These are phyloP conservation scores for Mimumesa dahlbomi DNA, from an alignment of 2,888 invertebrate genomes.

Conservation along the genomic window DNA sequence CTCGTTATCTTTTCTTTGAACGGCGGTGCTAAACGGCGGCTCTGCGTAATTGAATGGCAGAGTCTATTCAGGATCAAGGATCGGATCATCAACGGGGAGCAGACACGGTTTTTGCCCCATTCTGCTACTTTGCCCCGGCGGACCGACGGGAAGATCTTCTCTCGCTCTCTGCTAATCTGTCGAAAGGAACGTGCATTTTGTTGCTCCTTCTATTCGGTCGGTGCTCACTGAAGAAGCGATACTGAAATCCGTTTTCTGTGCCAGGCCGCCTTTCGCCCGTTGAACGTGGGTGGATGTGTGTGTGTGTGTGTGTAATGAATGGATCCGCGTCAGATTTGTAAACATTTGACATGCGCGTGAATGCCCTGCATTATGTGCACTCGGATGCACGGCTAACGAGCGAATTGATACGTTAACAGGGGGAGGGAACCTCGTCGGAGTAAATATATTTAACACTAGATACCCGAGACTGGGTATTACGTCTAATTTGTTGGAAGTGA, in stretches of 20 bases:
- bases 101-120: slow-evolving; percentile 38
- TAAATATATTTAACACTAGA: too few species aligned
- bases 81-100: slow-evolving; percentile 46
- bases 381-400: background rate
- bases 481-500: too few species aligned
- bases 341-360: slow-evolving; percentile 27
- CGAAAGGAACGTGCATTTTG: slow-evolving; percentile 15
- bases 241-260: slow-evolving; percentile 13
- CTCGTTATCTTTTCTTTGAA: slow-evolving; percentile 71
- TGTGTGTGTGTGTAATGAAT: slow-evolving; percentile 24
- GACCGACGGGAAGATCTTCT: background rate
- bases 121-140: slow-evolving; percentile 27
- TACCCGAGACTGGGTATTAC: too few species aligned
- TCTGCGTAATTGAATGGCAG: slow-evolving; percentile 61
- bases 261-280: background rate
- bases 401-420: slow-evolving; percentile 11
- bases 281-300: slow-evolving; percentile 8
- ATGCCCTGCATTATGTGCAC: background rate
- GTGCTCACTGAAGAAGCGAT: slow-evolving; percentile 7
- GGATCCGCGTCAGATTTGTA: slow-evolving; percentile 22
- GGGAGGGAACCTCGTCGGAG: too few species aligned
- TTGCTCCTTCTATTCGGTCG: slow-evolving; percentile 1
- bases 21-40: slow-evolving; percentile 59
- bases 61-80: slow-evolving; percentile 53
- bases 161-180: slow-evolving; percentile 11